These are phyloP conservation scores for Erebia ligea DNA, from an alignment of 2,888 invertebrate species.

Conservation along the genomic window DNA sequence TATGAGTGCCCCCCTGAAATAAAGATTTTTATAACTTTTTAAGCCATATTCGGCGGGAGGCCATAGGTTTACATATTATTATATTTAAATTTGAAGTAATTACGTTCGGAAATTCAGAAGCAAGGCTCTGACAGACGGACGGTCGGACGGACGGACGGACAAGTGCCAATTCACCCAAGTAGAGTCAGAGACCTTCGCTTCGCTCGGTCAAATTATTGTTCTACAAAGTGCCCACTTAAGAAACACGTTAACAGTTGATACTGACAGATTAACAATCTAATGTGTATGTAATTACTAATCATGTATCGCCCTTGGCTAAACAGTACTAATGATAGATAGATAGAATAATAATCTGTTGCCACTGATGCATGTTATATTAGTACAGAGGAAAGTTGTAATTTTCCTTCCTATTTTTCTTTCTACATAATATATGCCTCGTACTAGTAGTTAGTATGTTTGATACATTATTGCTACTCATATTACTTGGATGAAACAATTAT, in stretches of 20 bases:
- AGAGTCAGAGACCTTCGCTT: no score
- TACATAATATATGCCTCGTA: background rate
- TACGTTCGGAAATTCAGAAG: no score
- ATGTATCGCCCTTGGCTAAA: slow-evolving; percentile 1
- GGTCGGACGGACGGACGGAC: no score
- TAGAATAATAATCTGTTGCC: slow-evolving; percentile 8
- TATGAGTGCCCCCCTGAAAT: no score
- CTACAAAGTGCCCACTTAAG: slow-evolving; percentile 2
- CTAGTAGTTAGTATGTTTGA: background rate
- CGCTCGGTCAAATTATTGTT: background rate
- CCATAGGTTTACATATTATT: no score
- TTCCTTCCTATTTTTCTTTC: background rate
- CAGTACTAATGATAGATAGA: slow-evolving; percentile 1
- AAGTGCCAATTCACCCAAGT: no score
- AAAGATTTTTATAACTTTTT: no score
- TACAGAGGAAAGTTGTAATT: slow-evolving; percentile 4
- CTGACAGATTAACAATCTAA: slow-evolving; percentile 6
- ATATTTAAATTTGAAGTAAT: no score
- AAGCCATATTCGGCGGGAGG: no score
- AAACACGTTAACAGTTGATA: slow-evolving; percentile 7
- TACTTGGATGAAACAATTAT: background rate
- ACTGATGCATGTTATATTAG: slow-evolving; percentile 4
- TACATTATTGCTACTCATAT: no score
- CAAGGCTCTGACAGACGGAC: no score
- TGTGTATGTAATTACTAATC: background rate